Conservation (phyloP, 2,888 invertebrate genomes). For the Altica lythri region DNA sequence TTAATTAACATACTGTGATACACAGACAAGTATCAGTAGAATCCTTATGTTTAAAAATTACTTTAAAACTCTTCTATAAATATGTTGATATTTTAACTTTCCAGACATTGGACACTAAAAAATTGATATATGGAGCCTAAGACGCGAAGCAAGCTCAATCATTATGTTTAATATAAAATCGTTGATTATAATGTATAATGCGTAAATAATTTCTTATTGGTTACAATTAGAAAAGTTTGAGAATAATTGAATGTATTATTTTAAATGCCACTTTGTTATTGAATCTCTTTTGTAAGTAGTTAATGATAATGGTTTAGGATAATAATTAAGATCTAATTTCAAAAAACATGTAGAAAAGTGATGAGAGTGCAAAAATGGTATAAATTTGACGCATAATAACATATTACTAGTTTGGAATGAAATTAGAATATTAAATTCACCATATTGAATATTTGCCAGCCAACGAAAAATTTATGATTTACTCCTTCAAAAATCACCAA, state of each 20-base stretch:
- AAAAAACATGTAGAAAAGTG: background rate
- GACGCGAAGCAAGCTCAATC: slow-evolving; percentile 10
- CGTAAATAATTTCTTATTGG: too few species aligned
- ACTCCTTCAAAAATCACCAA: too few species aligned
- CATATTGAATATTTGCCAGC: too few species aligned
- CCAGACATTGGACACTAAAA: slow-evolving; percentile 9
- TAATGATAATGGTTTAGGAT: background rate
- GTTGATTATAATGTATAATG: slow-evolving; percentile 12
- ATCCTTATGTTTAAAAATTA: too few species aligned
- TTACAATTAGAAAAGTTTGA: background rate
- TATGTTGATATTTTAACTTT: background rate
- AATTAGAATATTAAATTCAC: too few species aligned
- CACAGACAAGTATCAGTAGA: too few species aligned
- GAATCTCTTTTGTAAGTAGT: background rate
- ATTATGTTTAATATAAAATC: slow-evolving; percentile 10
- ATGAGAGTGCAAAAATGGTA: too few species aligned
- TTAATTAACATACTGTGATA: too few species aligned
- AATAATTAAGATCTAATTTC: background rate
- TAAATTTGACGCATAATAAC: too few species aligned
- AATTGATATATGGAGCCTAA: slow-evolving; percentile 3
- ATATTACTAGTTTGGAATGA: too few species aligned
- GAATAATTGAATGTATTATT: background rate
- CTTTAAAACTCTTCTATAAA: too few species aligned
- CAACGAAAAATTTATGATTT: too few species aligned
- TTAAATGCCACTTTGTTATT: background rate